Conservation (phyloP, 2,888 invertebrate species). For the Automeris io region DNA sequence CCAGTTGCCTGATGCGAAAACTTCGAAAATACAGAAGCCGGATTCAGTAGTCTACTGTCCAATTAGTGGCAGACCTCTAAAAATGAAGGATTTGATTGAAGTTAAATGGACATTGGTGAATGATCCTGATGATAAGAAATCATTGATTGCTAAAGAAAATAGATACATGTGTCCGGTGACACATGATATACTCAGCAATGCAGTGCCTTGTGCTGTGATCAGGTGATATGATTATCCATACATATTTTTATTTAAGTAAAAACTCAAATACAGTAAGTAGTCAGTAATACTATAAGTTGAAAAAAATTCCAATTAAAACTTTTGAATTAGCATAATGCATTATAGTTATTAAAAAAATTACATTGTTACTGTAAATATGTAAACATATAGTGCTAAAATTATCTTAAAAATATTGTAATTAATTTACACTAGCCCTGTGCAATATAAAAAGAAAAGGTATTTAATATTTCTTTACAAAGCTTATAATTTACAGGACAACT, state of each 20-base stretch:
- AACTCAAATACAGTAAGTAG: too few species aligned
- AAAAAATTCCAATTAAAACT: too few species aligned
- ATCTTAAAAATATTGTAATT: too few species aligned
- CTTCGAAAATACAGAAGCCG: constrained; percentile 71
- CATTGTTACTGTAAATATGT: too few species aligned
- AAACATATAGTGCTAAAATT: too few species aligned
- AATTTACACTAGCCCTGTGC: too few species aligned
- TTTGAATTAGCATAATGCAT: too few species aligned
- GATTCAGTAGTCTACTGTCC: constrained; percentile 62
- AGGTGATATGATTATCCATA: constrained; percentile 44
- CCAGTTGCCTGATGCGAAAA: constrained; percentile 90
- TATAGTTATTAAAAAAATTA: too few species aligned
- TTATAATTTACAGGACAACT: constrained; percentile 71
- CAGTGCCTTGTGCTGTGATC: constrained; percentile 95
- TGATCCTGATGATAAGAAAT: constrained; percentile 90
- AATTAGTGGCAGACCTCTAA: constrained; percentile 83
- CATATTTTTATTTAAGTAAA: not conserved
- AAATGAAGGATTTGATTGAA: constrained; percentile 93
- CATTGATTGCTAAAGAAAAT: constrained; percentile 91
- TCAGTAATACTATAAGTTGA: too few species aligned
- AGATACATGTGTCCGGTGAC: constrained; percentile 99
- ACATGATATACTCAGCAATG: constrained; percentile 95
- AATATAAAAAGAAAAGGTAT: too few species aligned
- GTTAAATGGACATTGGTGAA: constrained; percentile 95
- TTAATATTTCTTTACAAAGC: not conserved